These are phyloP conservation scores for Lottia gigantea DNA, from an alignment of 2,888 invertebrate species.

Conservation along the genomic window DNA sequence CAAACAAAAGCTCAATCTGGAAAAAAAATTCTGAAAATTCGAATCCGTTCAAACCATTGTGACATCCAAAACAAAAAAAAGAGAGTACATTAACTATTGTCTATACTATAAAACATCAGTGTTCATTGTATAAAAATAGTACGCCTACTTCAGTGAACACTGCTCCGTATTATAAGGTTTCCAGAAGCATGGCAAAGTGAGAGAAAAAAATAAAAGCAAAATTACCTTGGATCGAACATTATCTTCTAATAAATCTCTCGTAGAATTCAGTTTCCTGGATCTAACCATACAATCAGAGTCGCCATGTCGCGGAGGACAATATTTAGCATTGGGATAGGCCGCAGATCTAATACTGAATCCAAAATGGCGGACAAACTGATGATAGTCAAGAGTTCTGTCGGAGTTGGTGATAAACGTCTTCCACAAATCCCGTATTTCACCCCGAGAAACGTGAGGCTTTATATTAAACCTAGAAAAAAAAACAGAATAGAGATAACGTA, in stretches of 20 bases:
- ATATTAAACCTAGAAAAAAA: slow-evolving; percentile 41
- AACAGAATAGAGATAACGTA: background rate
- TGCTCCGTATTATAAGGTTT: too few relatives aligned
- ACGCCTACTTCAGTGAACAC: too few relatives aligned
- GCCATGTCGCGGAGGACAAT: slow-evolving; percentile 63
- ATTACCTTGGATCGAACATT: slow-evolving; percentile 65
- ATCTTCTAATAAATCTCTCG: slow-evolving; percentile 65
- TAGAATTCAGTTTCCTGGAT: slow-evolving; percentile 66
- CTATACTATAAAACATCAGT: too few relatives aligned
- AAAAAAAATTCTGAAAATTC: slow-evolving; percentile 1
- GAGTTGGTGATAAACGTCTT: slow-evolving; percentile 66
- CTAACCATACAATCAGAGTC: slow-evolving; percentile 66
- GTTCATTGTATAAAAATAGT: too few relatives aligned
- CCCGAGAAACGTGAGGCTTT: slow-evolving; percentile 60
- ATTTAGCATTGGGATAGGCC: slow-evolving; percentile 67
- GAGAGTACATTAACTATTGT: too few relatives aligned
- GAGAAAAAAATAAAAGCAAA: too few relatives aligned
- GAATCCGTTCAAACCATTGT: background rate
- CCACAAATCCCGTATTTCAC: slow-evolving; percentile 67
- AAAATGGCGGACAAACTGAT: slow-evolving; percentile 67
- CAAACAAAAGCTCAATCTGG: slow-evolving; percentile 68
- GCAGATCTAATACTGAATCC: slow-evolving; percentile 65
- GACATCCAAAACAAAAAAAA: background rate
- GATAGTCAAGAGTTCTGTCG: slow-evolving; percentile 64
- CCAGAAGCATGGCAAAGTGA: too few relatives aligned